Percentiles rank a stretch among this genome's conserved stretches.
Conservation (phyloP, 1,140 invertebrate species). For the Pseudomyrmex dendroicus region DNA sequence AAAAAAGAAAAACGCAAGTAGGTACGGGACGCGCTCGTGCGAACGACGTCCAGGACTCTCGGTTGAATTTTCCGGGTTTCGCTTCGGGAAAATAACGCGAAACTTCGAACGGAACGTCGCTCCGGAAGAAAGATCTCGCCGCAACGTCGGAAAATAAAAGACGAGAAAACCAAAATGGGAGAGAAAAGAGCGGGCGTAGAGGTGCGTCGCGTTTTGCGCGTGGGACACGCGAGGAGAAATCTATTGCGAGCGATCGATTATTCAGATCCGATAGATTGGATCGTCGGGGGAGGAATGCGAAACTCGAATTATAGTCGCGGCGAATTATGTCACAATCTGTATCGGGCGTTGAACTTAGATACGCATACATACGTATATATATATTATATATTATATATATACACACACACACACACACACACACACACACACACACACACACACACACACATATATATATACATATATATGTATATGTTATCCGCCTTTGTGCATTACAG, state of each 20-base stretch:
- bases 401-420: too few species aligned
- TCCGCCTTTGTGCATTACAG: neutral
- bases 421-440: too few species aligned
- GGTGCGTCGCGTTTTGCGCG: neutral
- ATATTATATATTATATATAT: too few species aligned
- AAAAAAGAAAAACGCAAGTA: too few species aligned
- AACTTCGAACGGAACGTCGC: conserved; percentile 30
- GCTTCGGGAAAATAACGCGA: conserved; percentile 45
- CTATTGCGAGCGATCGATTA: conserved; percentile 32
- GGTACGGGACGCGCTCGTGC: neutral
- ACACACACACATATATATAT: conserved; percentile 2
- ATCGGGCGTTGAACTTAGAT: conserved; percentile 25
- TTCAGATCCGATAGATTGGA: conserved; percentile 35
- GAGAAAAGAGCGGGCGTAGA: neutral
- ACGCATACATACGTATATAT: neutral
- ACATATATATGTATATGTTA: neutral
- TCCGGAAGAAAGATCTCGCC: conserved; percentile 24
- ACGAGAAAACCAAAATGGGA: neutral
- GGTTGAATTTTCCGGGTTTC: conserved; percentile 45
- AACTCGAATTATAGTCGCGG: conserved; percentile 39
- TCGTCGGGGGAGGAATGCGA: conserved; percentile 29
- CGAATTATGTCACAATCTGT: conserved; percentile 47
- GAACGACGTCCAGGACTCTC: conserved; percentile 25
- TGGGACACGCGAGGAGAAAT: conserved; percentile 1
- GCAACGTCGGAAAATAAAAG: neutral